Percentiles rank a stretch among this genome's conserved stretches.
These are phyloP conservation scores for Panthera leo DNA, from an alignment of 2,113 vertebrate genomes.

Conservation along the genomic window DNA sequence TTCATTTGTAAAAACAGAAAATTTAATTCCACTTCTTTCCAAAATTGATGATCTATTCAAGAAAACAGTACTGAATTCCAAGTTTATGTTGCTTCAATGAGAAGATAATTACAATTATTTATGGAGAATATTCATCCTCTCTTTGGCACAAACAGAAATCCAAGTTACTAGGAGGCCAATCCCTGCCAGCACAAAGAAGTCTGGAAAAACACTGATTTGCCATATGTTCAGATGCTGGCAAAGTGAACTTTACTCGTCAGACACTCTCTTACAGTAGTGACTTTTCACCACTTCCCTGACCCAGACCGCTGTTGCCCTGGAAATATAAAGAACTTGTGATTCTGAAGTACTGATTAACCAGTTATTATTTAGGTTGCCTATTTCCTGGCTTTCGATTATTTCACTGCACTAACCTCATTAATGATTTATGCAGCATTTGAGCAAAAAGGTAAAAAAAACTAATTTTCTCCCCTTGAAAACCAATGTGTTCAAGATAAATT, in stretches of 20 bases:
- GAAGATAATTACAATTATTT: conserved; percentile 47
- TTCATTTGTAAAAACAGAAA: conserved; percentile 48
- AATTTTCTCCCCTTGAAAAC: background rate
- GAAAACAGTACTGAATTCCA: conserved; percentile 47
- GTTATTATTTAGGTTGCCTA: background rate
- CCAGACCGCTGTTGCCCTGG: conserved; percentile 37
- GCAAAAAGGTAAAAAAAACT: background rate
- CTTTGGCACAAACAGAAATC: conserved; percentile 62
- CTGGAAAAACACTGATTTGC: conserved; percentile 65
- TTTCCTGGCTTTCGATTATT: background rate
- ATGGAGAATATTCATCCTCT: background rate
- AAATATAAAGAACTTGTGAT: conserved; percentile 15
- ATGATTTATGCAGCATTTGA: background rate
- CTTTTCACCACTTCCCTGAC: conserved; percentile 59
- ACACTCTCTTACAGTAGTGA: conserved; percentile 67
- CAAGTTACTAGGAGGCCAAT: conserved; percentile 51
- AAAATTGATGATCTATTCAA: conserved; percentile 55
- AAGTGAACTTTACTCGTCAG: conserved; percentile 57
- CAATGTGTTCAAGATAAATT: background rate
- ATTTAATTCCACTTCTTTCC: conserved; percentile 25
- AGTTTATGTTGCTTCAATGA: conserved; percentile 52
- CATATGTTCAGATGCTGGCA: conserved; percentile 74
- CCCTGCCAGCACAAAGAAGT: conserved; percentile 53
- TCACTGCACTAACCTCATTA: background rate
- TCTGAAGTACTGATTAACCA: background rate